A percentile compares a stretch with the other conserved stretches of the same genome.
phyloP scores from a whole-genome alignment of 2,797 vertebrate species.

The Acrossocheilus wenchowensis region DNA sequence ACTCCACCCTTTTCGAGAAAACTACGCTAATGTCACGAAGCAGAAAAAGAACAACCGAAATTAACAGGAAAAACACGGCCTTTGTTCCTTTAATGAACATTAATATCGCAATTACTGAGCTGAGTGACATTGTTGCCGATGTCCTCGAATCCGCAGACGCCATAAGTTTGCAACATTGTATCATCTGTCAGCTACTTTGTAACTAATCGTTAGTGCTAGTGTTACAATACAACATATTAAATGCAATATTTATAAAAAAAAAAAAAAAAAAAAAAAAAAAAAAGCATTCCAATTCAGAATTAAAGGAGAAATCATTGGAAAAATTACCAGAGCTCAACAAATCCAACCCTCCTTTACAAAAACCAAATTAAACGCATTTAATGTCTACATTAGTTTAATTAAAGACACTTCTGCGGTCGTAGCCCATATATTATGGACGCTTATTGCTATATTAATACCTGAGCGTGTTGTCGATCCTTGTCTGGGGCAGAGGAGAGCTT shows the following conservation, averaged over 20 bases:
- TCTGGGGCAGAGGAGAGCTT: conserved; percentile 50
- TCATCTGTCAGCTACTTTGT: not conserved
- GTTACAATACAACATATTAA: not conserved
- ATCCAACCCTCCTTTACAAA: not conserved
- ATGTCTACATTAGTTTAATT: not conserved
- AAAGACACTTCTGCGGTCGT: not conserved
- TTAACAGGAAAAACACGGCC: not conserved
- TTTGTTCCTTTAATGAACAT: not conserved
- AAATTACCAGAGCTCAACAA: not conserved
- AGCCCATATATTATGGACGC: not conserved
- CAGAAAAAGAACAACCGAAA: not conserved
- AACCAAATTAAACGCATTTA: not conserved
- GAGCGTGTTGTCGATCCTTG: conserved; percentile 45
- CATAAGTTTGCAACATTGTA: conserved; percentile 11
- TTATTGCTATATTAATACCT: conserved; percentile 40
- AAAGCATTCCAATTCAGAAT: not conserved
- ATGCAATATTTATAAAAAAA: not conserved
- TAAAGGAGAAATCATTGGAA: too few species aligned
- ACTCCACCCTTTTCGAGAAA: conserved; percentile 55
- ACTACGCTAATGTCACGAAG: not conserved
- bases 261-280: not conserved
- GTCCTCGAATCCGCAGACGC: not conserved
- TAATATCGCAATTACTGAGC: not conserved
- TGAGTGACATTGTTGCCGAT: not conserved
- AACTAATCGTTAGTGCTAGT: not conserved